These are phyloP conservation scores for Diaperis boleti DNA, from an alignment of 2,888 invertebrate species.

Conservation along the genomic window DNA sequence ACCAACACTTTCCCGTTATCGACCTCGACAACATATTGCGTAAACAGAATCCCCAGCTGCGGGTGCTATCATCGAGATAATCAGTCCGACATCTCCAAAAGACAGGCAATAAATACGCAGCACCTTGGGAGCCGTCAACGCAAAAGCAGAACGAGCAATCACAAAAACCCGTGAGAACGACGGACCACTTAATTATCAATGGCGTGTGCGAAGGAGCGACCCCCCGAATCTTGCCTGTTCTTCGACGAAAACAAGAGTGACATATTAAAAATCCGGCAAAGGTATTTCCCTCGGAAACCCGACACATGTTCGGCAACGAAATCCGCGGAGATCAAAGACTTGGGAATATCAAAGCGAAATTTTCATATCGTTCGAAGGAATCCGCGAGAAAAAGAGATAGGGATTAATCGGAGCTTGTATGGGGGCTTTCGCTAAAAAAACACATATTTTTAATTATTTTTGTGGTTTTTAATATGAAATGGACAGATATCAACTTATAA, in stretches of 20 bases:
- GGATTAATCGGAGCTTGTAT: constrained; percentile 33
- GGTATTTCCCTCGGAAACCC: constrained; percentile 7
- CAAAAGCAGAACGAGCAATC: constrained; percentile 3
- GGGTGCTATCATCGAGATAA: constrained; percentile 16
- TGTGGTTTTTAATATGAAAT: too few species aligned
- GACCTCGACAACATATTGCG: too few species aligned
- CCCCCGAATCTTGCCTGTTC: not conserved
- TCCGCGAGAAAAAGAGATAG: constrained; percentile 12
- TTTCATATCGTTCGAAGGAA: constrained; percentile 12
- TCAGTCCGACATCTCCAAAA: constrained; percentile 16
- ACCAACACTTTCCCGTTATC: too few species aligned
- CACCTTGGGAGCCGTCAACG: constrained; percentile 16
- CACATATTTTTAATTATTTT: too few species aligned
- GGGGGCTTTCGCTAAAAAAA: too few species aligned
- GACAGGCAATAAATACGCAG: constrained; percentile 31
- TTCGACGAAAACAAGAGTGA: not conserved
- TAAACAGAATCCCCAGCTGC: too few species aligned
- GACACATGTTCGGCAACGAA: constrained; percentile 13
- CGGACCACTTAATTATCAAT: constrained; percentile 31
- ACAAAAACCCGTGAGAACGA: constrained; percentile 33
- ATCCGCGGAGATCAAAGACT: constrained; percentile 23
- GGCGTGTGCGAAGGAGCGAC: not conserved
- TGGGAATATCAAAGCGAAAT: constrained; percentile 26
- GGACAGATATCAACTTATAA: too few species aligned
- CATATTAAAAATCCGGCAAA: constrained; percentile 8